Evolutionary conservation across 2,888 invertebrate species (phyloP), one percentile per base, ranked within the genome.

Genomic region (Byasa hedistus): DNA sequence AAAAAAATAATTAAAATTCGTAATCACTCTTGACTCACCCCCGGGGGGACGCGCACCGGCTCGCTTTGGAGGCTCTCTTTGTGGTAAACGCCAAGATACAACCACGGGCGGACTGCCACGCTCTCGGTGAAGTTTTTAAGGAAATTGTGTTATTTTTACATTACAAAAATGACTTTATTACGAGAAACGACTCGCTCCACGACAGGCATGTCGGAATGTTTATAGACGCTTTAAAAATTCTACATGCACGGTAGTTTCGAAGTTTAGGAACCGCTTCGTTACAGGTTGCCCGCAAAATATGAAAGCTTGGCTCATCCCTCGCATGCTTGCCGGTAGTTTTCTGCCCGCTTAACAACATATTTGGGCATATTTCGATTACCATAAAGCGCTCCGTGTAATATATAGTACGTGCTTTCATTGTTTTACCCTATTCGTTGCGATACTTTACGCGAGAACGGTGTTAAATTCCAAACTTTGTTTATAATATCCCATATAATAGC

Each of bases 1-100:
- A 91, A 91, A 91, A 91, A 91, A 91, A 91, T 91, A 91, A 91
- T 91, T 91, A 91, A 91, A 91, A 91, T 90, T 90, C 88, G 91
- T 91, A 91, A 91, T 91, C 90, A 91, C 90, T 91, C 89, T 89
- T 89, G 91, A 91, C 87, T 91, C 86, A 84, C 76, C 79, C 86
- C 89, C 84, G 82, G 73, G 73, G 79, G 79, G 83, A 85, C 82
- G 82, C 77, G 75, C 70, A 73, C 75, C 81, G 85, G 82, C 84
- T 85, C 85, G 81, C 79, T 75, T 72, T 73, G 70, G 75, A 75
- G 74, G 72, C 73, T 69, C 75, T 76, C 80, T 81, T 79, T 79
- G 76, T 76, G 73, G 69, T 61, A 73, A 75, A 79, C 72, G 74
- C 75, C 76, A 79, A 76, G 78, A 78, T 77, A 78, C 75, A 75